Evolutionary conservation across 64 coral and sea anemone species (phyloP).

Genomic region (Orbicella faveolata): DNA sequence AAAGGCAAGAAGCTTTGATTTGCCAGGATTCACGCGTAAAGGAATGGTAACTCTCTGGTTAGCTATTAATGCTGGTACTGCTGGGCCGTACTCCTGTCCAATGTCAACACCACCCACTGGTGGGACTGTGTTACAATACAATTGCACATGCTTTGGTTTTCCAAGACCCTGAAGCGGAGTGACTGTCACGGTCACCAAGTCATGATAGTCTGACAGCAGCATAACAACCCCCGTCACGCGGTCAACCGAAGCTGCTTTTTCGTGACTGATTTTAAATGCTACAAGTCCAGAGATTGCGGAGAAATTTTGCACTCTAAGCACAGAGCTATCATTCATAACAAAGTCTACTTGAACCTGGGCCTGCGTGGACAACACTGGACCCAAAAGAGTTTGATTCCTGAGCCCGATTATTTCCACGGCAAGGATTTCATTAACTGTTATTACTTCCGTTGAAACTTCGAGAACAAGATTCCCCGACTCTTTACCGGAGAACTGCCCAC

Average conservation of each 20-base stretch:
- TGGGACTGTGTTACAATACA: slow-evolving; percentile 64
- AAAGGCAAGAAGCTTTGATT: slow-evolving; percentile 42
- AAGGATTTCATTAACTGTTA: slow-evolving; percentile 3
- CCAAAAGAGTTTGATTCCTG: slow-evolving; percentile 35
- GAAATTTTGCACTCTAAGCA: slow-evolving; percentile 49
- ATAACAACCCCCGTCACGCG: slow-evolving; percentile 40
- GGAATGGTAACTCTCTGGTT: slow-evolving; percentile 27
- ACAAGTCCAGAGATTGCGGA: slow-evolving; percentile 28
- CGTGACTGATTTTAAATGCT: slow-evolving; percentile 11
- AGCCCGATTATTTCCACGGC: slow-evolving; percentile 15
- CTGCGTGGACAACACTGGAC: not conserved
- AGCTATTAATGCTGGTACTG: slow-evolving; percentile 22
- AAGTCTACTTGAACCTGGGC: slow-evolving; percentile 51
- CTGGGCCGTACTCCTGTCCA: slow-evolving; percentile 54
- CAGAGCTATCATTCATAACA: slow-evolving; percentile 46
- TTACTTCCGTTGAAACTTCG: slow-evolving; percentile 27
- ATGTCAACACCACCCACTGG: slow-evolving; percentile 47
- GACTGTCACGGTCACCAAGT: slow-evolving; percentile 42
- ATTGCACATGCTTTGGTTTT: not conserved
- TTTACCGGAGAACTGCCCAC: slow-evolving; percentile 33
- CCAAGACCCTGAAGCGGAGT: not conserved
- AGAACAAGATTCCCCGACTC: slow-evolving; percentile 5
- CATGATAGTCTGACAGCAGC: slow-evolving; percentile 27
- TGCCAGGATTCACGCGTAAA: slow-evolving; percentile 21
- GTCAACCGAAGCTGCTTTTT: slow-evolving; percentile 13